Evolutionary conservation across 2,888 invertebrate species (phyloP), one percentile per base, ranked within the genome.

Genomic region (Lamellibrachia satsuma): DNA sequence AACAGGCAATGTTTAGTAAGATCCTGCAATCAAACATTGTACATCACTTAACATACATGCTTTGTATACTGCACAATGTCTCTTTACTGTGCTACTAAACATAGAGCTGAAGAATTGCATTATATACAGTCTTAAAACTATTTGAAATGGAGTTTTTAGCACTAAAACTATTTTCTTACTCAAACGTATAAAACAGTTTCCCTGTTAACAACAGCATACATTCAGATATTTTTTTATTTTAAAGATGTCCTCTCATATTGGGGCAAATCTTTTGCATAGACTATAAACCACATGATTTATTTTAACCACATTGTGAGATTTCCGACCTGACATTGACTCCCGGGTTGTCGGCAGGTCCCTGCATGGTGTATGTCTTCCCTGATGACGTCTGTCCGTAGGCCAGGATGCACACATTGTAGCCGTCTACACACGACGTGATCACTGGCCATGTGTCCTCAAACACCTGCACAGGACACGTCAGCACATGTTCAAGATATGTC

Each of bases 311-410:
- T n/a, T 11, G 75, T 15, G 75, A 11, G 57, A 7, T 57, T 8
- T 52, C 90, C 92, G 93, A 96, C 96, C 96, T 95, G 92, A 96
- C 95, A 93, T 96, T 96, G 52, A 96, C 96, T 90, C 96, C 96
- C 39, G 96, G 96, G 92, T 96, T 95, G 52, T 94, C 95, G 0
- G 95, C 95, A 8, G 96, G 95, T 4, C 96, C 96, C 95, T 96
- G 96, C 96, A 96, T 96, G 52, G 96, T 96, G 94, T 95, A 96
- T 1, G 96, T 96, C 94, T 96, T 96, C 52, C 96, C 96, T 15
- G 96, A 96, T 7, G 96, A 96, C 15, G 96, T 96, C 94, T 96
- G 96, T 92, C 96, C 96, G 93, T 96, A 96, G 2, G 96, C 96
- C 94, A 96, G 93, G 93, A 96, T 95, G 93, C 96, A 96, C 7